Conservation (phyloP, 2,888 invertebrate genomes). For the Anodontia alba region DNA sequence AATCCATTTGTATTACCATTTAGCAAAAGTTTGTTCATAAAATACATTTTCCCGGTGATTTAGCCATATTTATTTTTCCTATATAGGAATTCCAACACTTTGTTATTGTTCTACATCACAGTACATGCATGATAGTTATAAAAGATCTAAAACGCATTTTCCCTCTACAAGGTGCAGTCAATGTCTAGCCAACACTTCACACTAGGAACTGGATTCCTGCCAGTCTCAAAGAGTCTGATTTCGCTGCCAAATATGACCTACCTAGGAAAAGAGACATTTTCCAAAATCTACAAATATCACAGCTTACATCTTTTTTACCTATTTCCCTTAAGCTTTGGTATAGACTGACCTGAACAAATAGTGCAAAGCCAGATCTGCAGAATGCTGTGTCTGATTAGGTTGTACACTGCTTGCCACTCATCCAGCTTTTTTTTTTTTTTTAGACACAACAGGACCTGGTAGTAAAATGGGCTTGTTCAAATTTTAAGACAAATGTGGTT, state of each 20-base stretch:
- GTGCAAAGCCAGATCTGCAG: too few species aligned
- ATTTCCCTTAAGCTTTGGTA: too few species aligned
- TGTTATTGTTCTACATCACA: not conserved
- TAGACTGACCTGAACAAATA: too few species aligned
- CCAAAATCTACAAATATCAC: too few species aligned
- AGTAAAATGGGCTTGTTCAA: too few species aligned
- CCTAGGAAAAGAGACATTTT: not conserved
- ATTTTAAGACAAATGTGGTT: too few species aligned
- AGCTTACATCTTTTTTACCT: too few species aligned
- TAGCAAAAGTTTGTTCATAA: not conserved
- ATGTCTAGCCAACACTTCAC: conserved; percentile 1
- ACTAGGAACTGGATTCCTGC: conserved; percentile 7
- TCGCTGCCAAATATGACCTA: not conserved
- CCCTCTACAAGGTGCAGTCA: not conserved
- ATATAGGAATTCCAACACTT: not conserved
- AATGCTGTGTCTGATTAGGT: too few species aligned
- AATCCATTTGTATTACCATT: not conserved
- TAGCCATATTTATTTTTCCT: not conserved
- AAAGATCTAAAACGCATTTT: not conserved
- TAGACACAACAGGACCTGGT: too few species aligned
- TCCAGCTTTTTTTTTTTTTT: too few species aligned
- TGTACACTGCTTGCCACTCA: too few species aligned
- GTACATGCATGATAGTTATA: not conserved
- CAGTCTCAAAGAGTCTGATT: not conserved
- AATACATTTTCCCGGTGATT: too few species aligned